Evolutionary conservation across 2,797 vertebrate species (phyloP), one percentile per base, ranked within the genome.

Genomic region (Pempheris klunzingeri): DNA sequence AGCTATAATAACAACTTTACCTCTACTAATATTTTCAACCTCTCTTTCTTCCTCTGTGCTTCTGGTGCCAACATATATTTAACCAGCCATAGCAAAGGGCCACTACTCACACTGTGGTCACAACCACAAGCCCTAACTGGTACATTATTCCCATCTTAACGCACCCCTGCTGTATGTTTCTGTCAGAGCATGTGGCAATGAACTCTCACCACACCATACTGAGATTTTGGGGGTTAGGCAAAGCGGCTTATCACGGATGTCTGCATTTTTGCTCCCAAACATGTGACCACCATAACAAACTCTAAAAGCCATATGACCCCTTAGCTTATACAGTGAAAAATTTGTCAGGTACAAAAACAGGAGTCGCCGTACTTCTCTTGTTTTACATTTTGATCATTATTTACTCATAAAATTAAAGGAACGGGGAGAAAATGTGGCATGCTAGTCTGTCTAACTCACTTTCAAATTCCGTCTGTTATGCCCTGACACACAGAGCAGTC

Each of bases 361-460:
- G 3, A 67, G 30, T 26, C 28, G 36, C 13, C 15, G 6, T 34
- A 26, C 7, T 43, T 38, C 18, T 41, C 43, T 64, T 39, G 18
- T 66, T 81, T 72, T 75, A n/a, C 9, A 54, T 60, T 80, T 61
- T 41, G 64, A 22, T 38, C 26, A 26, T 74, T 82, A 67, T 82
- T 79, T 69, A 54, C 71, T 53, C 53, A 34, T 43, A 67, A 74
- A 80, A 66, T 61, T 5, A 71, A 80, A 32, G 24, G 13, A 68
- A 72, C 62, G 22, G 10, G 49, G 50, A 49, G 32, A 34, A 84
- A 81, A 78, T 24, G 61, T 39, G 43, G 32, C 15, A 9, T 55
- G 30, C 10, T n/a, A 7, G 24, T 74, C 54, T 63, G 58, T 74
- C 74, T 52, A 76, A 61, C 44, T 58, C 47, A 44, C 15, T 50